phyloP scores from a whole-genome alignment of 2,888 invertebrate genomes.

The Drosophila neotestacea region DNA sequence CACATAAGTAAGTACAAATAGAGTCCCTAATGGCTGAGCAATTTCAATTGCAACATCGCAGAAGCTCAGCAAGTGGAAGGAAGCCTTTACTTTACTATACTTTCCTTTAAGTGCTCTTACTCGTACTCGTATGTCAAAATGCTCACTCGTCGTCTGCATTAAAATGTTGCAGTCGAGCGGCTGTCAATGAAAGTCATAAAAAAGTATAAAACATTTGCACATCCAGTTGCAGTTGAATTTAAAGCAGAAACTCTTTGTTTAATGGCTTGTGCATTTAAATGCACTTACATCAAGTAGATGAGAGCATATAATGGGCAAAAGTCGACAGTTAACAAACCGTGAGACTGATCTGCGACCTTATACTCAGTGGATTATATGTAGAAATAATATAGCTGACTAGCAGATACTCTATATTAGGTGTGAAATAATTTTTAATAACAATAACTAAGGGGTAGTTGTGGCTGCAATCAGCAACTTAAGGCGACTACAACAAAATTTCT shows the following conservation, averaged over 20 bases:
- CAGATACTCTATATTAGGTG: not conserved
- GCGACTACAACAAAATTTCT: too few species aligned
- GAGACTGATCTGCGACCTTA: slow-evolving; percentile 6
- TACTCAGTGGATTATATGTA: not conserved
- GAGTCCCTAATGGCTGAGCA: slow-evolving; percentile 15
- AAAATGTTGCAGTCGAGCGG: slow-evolving; percentile 40
- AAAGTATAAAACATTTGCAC: slow-evolving; percentile 38
- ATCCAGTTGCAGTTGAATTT: slow-evolving; percentile 41
- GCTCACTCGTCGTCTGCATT: slow-evolving; percentile 26
- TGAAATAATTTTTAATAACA: too few species aligned
- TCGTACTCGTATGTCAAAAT: slow-evolving; percentile 32
- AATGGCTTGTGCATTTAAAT: slow-evolving; percentile 63
- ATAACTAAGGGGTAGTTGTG: too few species aligned
- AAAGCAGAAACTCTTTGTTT: slow-evolving; percentile 52
- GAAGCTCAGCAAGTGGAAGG: slow-evolving; percentile 22
- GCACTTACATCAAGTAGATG: slow-evolving; percentile 50
- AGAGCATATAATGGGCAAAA: slow-evolving; percentile 20
- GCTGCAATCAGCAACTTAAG: too few species aligned
- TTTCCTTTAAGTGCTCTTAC: slow-evolving; percentile 23
- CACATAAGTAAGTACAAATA: slow-evolving; percentile 15
- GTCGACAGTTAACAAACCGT: slow-evolving; percentile 34
- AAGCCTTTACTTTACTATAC: slow-evolving; percentile 18
- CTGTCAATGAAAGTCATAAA: slow-evolving; percentile 40
- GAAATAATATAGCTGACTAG: too few species aligned
- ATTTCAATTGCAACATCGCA: slow-evolving; percentile 28